A percentile compares a stretch with the other conserved stretches of the same genome.
Conservation (phyloP, 2,113 vertebrate genomes). For the Embiotoca jacksoni region DNA sequence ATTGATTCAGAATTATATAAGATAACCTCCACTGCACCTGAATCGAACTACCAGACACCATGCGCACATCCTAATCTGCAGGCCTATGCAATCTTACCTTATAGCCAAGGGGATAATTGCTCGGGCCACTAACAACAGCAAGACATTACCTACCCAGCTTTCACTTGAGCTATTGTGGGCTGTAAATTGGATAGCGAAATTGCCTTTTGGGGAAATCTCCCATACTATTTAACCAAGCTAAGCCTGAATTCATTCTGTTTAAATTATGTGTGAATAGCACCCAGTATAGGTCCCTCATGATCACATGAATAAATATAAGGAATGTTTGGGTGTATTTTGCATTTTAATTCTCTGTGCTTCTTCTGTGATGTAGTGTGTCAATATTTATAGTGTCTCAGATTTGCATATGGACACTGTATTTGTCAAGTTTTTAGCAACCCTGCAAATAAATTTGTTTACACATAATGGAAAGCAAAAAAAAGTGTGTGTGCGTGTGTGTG, state of each 20-base stretch:
- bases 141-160: slow-evolving; percentile 50
- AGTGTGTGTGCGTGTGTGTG: slow-evolving; percentile 5
- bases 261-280: slow-evolving; percentile 41
- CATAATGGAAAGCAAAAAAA: not conserved
- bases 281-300: slow-evolving; percentile 14
- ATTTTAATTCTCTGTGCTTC: slow-evolving; percentile 42
- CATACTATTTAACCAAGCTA: slow-evolving; percentile 6
- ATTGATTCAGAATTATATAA: not conserved
- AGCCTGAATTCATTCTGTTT: slow-evolving; percentile 46
- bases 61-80: slow-evolving; percentile 22
- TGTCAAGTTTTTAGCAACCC: slow-evolving; percentile 14
- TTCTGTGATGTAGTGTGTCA: slow-evolving; percentile 20
- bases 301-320: slow-evolving; percentile 66
- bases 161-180: slow-evolving; percentile 46
- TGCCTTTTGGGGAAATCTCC: slow-evolving; percentile 54
- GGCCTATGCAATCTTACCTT: slow-evolving; percentile 42
- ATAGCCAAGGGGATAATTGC: slow-evolving; percentile 49
- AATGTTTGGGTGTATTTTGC: slow-evolving; percentile 22
- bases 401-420: slow-evolving; percentile 50
- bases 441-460: too few relatives aligned
- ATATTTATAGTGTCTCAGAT: slow-evolving; percentile 55
- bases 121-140: slow-evolving; percentile 28
- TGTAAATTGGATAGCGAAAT: slow-evolving; percentile 61
- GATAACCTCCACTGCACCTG: slow-evolving; percentile 11
- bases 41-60: not conserved